Evolutionary conservation across 1,140 invertebrate genomes (phyloP).

Genomic region (Pteromalus puparum): DNA sequence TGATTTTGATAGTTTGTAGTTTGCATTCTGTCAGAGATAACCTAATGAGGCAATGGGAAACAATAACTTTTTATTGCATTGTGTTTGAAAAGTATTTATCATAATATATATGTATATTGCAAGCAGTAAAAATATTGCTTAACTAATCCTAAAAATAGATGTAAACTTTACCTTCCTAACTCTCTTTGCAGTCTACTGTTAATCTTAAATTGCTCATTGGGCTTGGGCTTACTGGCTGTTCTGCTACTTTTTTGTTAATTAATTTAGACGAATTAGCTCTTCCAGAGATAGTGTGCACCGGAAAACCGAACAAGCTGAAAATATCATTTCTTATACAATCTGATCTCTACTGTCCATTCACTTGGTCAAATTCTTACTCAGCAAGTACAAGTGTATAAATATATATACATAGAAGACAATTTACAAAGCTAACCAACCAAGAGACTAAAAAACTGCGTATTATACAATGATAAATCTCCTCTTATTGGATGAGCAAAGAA

Average conservation of each 20-base stretch:
- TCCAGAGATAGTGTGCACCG: not conserved
- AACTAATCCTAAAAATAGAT: conserved; percentile 37
- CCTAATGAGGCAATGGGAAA: conserved; percentile 37
- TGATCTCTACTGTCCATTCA: conserved; percentile 21
- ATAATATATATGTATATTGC: not conserved
- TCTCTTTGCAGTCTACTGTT: conserved; percentile 6
- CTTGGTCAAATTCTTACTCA: conserved; percentile 13
- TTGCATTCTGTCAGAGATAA: conserved; percentile 38
- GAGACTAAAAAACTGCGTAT: no score
- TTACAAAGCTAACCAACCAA: not conserved
- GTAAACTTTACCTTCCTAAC: conserved; percentile 38
- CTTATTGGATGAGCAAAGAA: no score
- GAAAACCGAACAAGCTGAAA: conserved; percentile 32
- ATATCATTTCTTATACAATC: conserved; percentile 31
- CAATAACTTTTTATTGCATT: conserved; percentile 21
- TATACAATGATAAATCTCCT: no score
- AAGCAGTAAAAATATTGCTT: not conserved
- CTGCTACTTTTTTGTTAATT: conserved; percentile 17
- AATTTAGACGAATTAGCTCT: conserved; percentile 21
- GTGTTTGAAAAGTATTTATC: not conserved
- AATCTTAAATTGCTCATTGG: conserved; percentile 21
- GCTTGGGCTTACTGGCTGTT: not conserved
- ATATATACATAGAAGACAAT: not conserved
- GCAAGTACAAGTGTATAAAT: not conserved
- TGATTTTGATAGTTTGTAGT: conserved; percentile 33